A percentile compares a stretch with the other conserved stretches of the same genome.
These are phyloP conservation scores for Huso huso DNA, from an alignment of 2,797 vertebrate species.

Conservation along the genomic window DNA sequence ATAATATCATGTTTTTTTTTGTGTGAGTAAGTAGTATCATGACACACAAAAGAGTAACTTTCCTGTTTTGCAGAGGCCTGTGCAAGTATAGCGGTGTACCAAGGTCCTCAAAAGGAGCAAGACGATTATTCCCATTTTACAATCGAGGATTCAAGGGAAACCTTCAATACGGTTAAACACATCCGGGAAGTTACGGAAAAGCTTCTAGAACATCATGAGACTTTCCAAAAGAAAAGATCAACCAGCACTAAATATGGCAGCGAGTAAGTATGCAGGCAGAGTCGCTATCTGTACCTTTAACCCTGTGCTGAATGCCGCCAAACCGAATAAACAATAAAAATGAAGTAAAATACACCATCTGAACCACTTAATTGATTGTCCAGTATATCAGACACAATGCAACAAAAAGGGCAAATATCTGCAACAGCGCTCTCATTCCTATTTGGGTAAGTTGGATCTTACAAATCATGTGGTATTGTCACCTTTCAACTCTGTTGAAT, in stretches of 20 bases:
- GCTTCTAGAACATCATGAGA: slow-evolving; percentile 73
- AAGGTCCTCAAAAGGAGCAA: slow-evolving; percentile 84
- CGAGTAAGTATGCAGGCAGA: slow-evolving; percentile 67
- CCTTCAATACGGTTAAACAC: slow-evolving; percentile 87
- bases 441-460: no score
- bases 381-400: no score
- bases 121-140: slow-evolving; percentile 89
- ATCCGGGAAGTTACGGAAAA: slow-evolving; percentile 74
- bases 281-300: no score
- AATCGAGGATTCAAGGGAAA: slow-evolving; percentile 94
- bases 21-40: no score
- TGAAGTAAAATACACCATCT: not conserved
- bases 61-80: slow-evolving; percentile 69
- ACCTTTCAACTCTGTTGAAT: no score
- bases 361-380: not conserved
- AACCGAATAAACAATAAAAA: not conserved
- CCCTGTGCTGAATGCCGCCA: no score
- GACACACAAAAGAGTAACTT: no score
- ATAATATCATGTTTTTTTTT: no score
- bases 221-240: slow-evolving; percentile 58
- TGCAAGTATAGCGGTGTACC: slow-evolving; percentile 88
- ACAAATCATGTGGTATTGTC: no score
- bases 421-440: no score
- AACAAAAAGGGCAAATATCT: no score
- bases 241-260: slow-evolving; percentile 33